Evolutionary conservation across 2,888 invertebrate genomes (phyloP), one percentile per base, ranked within the genome.

Genomic region (Coremacera marginata): DNA sequence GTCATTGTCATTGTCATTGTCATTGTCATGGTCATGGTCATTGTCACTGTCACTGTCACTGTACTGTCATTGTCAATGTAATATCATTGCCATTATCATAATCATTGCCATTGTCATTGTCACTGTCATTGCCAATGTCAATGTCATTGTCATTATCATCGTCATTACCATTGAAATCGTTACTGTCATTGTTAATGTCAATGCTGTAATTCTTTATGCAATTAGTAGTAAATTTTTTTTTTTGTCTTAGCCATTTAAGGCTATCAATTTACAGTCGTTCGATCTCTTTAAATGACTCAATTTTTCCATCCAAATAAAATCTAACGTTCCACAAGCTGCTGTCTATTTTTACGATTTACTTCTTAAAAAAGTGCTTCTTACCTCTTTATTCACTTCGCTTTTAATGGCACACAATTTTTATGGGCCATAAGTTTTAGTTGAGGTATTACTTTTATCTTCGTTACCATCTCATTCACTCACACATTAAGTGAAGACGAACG

Each of bases 141-240:
- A 7, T 37, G 37, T 37, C 37, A 37, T 4, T 37, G 37, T 25
- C 16, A 19, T 25, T 8, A 22, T 25, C 57, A 25, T 57, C 3
- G 57, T 25, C 57, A 19, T 9, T 9, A 7, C 11, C n/a, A 7
- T 55, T 19, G 55, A 4, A 8, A 55, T 31, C 5, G 31, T 31
- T 4, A 31, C 3, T 31, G 31, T 55, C 22, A 22, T 55, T 55
- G 55, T 55, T 16, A n/a, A 16, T 55, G 22, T 55, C 55, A 22
- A 55, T 55, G 55, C 7, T 70, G 62, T 27, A 57, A 14, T 52
- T 76, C 55, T 25, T 73, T 72, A n/a, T n/a, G n/a, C n/a, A n/a
- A n/a, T 70, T 27, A 3, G 16, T 16, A 14, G 25, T 75, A 62
- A 57, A 25, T 34, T 52, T 67, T 70, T 22, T 49, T 60, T 55